Evolutionary conservation across 2,113 vertebrate species (phyloP), one percentile per base, ranked within the genome.

Genomic region (Aleadryas rufinucha): DNA sequence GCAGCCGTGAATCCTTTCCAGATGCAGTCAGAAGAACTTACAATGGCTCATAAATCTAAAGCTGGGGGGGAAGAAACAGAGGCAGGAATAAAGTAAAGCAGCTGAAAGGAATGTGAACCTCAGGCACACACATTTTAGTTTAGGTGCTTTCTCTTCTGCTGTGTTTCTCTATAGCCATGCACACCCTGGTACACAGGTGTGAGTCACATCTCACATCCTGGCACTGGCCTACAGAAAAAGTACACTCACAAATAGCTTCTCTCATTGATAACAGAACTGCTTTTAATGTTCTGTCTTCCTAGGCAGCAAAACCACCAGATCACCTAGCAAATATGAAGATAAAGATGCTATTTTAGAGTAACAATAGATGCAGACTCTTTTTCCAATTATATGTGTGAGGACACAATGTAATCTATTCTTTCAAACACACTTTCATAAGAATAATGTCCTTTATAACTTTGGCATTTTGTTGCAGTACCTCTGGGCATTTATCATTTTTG

Each of bases 41-140:
- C 30, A 79, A 30, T 57, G 14, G 33, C 72, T 96, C 90, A 97
- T 96, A 97, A 97, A 98, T 96, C 94, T 96, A 54, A 93, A 63
- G 33, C 47, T 84, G 44, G 4, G 12, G 5, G 27, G 61, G 5
- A 26, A 79, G 49, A 53, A 84, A 15, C 11, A 80, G 19, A 90
- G 50, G 65, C 33, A 93, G 30, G 54, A 96, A 74, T 50, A 50
- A 60, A 68, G 21, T 14, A 50, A 92, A 74, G 41, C 64, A 76
- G 24, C 2, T 68, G 52, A 47, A 74, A 39, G 33, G 12, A 49
- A 74, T 2, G 30, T 16, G 11, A 45, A 14, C 16, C 26, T 90
- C 76, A 80, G 16, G 39, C 74, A 60, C 0, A 1, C 3, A 22
- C 0, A 0, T 42, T 90, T 72, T 42, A 47, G 22, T 27, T 57